These are phyloP conservation scores for Dendropsophus ebraccatus DNA, from an alignment of 2,113 vertebrate species.

Conservation along the genomic window DNA sequence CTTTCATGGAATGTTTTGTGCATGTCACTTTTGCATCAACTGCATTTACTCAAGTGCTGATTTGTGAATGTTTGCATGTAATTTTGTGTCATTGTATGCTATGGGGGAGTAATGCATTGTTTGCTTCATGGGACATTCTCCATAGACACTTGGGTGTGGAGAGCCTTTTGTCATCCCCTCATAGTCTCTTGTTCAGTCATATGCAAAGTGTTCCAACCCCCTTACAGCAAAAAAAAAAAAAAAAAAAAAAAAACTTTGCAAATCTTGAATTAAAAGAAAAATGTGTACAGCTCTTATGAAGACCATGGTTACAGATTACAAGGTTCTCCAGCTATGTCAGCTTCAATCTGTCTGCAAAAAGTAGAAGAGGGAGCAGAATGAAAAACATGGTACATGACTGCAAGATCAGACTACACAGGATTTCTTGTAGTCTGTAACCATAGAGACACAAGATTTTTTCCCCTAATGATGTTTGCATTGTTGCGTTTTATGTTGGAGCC, in stretches of 20 bases:
- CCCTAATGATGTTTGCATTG: no score
- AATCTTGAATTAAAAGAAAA: no score
- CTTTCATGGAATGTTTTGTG: constrained; percentile 6
- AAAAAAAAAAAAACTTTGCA: background rate
- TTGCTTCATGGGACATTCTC: background rate
- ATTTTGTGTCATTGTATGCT: background rate
- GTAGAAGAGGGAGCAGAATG: no score
- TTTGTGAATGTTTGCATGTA: constrained; percentile 21
- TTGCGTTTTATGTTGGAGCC: no score
- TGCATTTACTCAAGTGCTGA: background rate
- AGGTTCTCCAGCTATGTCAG: no score
- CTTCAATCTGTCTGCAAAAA: no score
- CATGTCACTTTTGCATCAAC: constrained; percentile 5
- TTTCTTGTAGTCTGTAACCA: background rate
- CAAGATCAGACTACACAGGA: background rate
- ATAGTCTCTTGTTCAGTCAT: no score
- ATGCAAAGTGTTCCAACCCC: background rate
- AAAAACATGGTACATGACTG: background rate
- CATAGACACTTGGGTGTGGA: background rate
- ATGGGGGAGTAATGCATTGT: background rate
- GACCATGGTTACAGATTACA: background rate
- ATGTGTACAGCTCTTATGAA: background rate
- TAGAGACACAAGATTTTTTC: background rate
- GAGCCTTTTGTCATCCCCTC: background rate
- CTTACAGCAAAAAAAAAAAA: background rate